Evolutionary conservation across 53 echinoderm and acorn worm genomes (phyloP).

Genomic region (Echinarachnius parma): DNA sequence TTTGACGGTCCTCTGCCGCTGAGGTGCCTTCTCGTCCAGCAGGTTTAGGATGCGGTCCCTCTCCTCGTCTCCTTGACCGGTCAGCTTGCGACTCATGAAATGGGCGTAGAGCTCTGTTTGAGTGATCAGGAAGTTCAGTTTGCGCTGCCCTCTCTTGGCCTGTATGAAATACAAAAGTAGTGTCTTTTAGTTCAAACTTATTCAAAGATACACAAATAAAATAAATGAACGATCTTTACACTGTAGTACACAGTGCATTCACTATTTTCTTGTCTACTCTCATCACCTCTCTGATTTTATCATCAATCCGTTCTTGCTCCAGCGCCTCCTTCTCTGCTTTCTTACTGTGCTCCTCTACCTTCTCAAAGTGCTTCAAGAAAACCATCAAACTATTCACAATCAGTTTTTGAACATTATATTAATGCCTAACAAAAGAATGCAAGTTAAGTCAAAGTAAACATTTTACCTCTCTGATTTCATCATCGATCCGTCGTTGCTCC

Average conservation of each 20-base stretch:
- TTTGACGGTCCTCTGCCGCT: constrained; percentile 66
- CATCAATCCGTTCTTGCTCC: constrained; percentile 91
- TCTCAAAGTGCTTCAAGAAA: constrained; percentile 97
- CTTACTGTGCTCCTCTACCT: constrained; percentile 94
- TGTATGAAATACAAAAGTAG: constrained; percentile 19
- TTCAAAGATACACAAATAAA: no score
- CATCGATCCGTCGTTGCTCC: constrained; percentile 91
- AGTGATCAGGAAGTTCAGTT: constrained; percentile 97
- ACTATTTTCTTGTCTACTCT: no score
- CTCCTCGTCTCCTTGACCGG: constrained; percentile 83
- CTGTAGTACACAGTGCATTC: no score
- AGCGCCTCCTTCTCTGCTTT: constrained; percentile 97
- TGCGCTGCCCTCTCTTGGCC: constrained; percentile 92
- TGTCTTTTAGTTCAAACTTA: no score
- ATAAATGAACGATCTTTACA: no score
- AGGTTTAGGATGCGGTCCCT: constrained; percentile 79
- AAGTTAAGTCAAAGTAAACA: no score
- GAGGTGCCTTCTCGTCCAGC: constrained; percentile 79
- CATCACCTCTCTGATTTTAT: constrained; percentile 99
- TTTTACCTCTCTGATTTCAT: constrained; percentile 99
- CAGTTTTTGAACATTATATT: no score
- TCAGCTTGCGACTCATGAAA: constrained; percentile 98
- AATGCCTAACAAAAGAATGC: no score
- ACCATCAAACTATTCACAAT: no score
- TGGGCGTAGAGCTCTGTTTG: constrained; percentile 99